Conservation (phyloP, 2,797 vertebrate species). For the Neoniphon sammara region DNA sequence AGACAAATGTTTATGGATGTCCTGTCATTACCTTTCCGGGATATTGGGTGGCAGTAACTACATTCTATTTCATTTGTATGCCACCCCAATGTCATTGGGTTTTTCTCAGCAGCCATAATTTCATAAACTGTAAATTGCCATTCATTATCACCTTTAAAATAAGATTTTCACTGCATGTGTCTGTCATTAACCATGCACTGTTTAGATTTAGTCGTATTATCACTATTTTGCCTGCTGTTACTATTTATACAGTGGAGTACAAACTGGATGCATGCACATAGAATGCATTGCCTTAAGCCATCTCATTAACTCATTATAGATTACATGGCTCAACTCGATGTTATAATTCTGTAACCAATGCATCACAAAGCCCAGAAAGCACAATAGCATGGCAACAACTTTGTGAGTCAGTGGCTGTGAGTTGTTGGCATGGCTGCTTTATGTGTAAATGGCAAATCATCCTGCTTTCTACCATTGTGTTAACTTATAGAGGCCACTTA, state of each 20-base stretch:
- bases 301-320: conserved; percentile 18
- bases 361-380: not conserved
- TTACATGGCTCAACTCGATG: conserved; percentile 1
- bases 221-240: conserved; percentile 15
- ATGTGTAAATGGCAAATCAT: no score
- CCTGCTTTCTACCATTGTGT: no score
- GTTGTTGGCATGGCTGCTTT: not conserved
- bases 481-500: no score
- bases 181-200: conserved; percentile 6
- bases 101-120: conserved; percentile 19
- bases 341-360: conserved; percentile 1
- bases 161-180: conserved; percentile 21
- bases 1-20: conserved; percentile 55
- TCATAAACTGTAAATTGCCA: conserved; percentile 25
- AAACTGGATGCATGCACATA: not conserved
- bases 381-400: not conserved
- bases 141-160: conserved; percentile 30
- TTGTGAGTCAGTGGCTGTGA: no score
- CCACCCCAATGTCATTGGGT: conserved; percentile 26
- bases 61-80: conserved; percentile 33
- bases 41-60: conserved; percentile 31
- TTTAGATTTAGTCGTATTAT: conserved; percentile 9
- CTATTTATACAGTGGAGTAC: conserved; percentile 11
- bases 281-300: conserved; percentile 10
- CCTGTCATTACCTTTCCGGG: conserved; percentile 49